Evolutionary conservation across 2,113 vertebrate species (phyloP).

Genomic region (Oxyura jamaicensis): DNA sequence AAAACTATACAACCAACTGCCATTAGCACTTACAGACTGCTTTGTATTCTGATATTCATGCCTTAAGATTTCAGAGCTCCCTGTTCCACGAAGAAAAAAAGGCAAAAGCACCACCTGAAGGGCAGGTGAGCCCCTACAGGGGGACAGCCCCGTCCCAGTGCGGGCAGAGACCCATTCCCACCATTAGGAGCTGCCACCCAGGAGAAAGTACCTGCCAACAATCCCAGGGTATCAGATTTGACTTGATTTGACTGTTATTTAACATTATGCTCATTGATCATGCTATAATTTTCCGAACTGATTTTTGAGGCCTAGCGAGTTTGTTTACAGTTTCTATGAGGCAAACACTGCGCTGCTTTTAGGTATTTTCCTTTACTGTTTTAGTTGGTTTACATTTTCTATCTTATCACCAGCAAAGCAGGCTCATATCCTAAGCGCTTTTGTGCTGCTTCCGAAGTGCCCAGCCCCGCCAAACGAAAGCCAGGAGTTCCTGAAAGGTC

Average conservation of each 20-base stretch:
- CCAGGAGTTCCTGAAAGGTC: background rate
- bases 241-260: background rate
- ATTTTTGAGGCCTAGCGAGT: background rate
- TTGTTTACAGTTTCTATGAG: background rate
- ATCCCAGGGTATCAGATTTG: background rate
- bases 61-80: background rate
- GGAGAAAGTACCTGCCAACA: background rate
- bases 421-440: background rate
- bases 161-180: background rate
- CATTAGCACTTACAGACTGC: background rate
- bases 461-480: background rate
- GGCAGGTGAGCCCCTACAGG: background rate
- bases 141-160: fast-evolving
- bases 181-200: background rate
- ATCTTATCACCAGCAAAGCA: background rate
- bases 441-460: background rate
- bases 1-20: background rate
- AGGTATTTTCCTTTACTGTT: background rate
- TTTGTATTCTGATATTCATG: background rate
- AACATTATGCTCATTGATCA: background rate
- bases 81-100: background rate
- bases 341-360: background rate
- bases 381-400: background rate
- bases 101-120: background rate
- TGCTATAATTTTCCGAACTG: background rate